These are phyloP conservation scores for Dallia pectoralis DNA, from an alignment of 2,797 vertebrate genomes.

Conservation along the genomic window DNA sequence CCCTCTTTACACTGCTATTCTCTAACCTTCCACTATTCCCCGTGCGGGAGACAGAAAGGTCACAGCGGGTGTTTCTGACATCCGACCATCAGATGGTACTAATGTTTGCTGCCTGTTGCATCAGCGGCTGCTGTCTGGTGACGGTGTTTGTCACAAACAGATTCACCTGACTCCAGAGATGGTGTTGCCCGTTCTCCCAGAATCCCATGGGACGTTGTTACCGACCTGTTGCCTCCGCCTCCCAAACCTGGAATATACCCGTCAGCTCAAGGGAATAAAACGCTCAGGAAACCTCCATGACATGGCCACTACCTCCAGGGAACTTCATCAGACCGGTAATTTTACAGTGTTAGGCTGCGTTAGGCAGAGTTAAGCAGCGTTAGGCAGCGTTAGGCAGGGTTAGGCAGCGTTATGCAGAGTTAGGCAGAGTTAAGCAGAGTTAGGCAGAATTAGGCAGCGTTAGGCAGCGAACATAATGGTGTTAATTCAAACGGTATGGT, in stretches of 20 bases:
- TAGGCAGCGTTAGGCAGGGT: not conserved
- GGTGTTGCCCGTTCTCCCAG: conserved; percentile 14
- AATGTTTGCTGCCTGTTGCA: conserved; percentile 74
- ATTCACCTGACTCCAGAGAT: conserved; percentile 31
- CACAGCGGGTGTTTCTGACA: conserved; percentile 30
- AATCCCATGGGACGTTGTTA: not conserved
- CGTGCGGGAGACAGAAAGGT: conserved; percentile 40
- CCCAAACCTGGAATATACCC: not conserved
- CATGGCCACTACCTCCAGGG: not conserved
- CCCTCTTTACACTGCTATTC: not conserved
- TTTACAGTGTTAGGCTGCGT: not conserved
- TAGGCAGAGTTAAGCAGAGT: not conserved
- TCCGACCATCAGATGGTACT: conserved; percentile 43
- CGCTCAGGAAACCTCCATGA: not conserved
- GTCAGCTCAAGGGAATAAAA: not conserved
- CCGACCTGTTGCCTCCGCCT: not conserved
- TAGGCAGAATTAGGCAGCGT: not conserved
- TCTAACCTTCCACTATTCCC: conserved; percentile 31
- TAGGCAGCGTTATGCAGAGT: no score
- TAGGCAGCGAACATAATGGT: not conserved
- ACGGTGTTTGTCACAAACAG: conserved; percentile 36
- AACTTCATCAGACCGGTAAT: not conserved
- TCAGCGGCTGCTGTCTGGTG: conserved; percentile 56
- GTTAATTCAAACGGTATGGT: no score
- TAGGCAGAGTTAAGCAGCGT: not conserved